Evolutionary conservation across 2,888 invertebrate species (phyloP).

Genomic region (Fabriciana adippe): DNA sequence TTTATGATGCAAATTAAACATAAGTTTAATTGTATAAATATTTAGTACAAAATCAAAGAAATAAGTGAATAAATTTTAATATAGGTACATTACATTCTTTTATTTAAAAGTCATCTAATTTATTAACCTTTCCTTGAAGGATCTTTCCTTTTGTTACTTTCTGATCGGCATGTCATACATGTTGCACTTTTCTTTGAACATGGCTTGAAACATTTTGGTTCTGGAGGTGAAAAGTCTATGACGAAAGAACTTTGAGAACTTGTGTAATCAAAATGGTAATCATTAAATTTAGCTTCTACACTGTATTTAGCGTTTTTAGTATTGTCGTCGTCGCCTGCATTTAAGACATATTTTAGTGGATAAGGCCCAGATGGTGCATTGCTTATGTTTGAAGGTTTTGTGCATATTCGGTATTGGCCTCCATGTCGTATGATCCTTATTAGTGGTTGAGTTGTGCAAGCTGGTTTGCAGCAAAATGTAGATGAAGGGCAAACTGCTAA

Average conservation of each 20-base stretch:
- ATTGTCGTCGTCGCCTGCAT: constrained; percentile 47
- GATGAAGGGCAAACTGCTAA: constrained; percentile 54
- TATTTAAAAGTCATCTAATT: too few species aligned
- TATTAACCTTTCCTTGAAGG: too few species aligned
- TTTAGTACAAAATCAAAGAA: background rate
- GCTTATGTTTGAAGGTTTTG: constrained; percentile 66
- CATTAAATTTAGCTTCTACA: constrained; percentile 73
- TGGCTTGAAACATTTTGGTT: constrained; percentile 57
- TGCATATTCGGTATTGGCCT: constrained; percentile 70
- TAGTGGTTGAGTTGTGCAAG: constrained; percentile 52
- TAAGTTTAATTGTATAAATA: background rate
- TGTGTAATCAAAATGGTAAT: constrained; percentile 73
- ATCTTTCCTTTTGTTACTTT: constrained; percentile 11
- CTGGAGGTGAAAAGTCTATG: constrained; percentile 71
- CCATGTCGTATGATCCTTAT: constrained; percentile 67
- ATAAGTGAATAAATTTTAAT: background rate
- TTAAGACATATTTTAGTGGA: constrained; percentile 72
- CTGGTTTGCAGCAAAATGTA: constrained; percentile 51
- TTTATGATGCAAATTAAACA: too few species aligned
- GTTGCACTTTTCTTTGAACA: constrained; percentile 58
- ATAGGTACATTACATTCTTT: too few species aligned
- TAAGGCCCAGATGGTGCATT: constrained; percentile 70
- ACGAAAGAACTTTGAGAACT: constrained; percentile 72
- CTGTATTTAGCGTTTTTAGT: constrained; percentile 55
- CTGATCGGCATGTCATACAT: constrained; percentile 48